Base-by-base conservation (phyloP, 2,888 invertebrate genomes). In the Leucoma salicis region DNA sequence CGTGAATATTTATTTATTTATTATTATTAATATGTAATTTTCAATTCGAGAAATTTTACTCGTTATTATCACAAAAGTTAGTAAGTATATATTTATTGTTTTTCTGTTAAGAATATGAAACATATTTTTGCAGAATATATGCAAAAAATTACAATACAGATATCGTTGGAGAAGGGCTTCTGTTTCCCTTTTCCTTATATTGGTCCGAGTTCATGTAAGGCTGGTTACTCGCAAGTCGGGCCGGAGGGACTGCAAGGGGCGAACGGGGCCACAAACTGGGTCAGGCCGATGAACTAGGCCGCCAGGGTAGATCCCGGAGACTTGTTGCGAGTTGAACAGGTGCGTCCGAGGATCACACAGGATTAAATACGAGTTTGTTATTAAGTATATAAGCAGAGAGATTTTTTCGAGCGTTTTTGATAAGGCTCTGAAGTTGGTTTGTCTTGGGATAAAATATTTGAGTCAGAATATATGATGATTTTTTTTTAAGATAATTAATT, bases 261-360 rank as follows among this genome's bases (percentile, higher is more conserved):
- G 18, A 18, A 27, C 8, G 41, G 40, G 33, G 45, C 46, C 33
- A 40, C 29, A 46, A 71, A 67, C 53, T 71, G 57, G 71, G 74
- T 74, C 74, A 72, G 74, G 74, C 61, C 74, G 63, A 68, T 74
- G 74, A 73, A 72, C 73, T 72, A 64, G 73, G 70, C 52, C 70
- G 69, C 64, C 38, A 44, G 59, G 60, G 57, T 25, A 43, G 39
- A 35, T 50, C 59, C 49, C 58, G 37, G 50, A 52, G 60, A 53
- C 56, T 58, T 65, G 58, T 59, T 59, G 58, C 63, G 56, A 58
- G 43, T 46, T 34, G 56, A 60, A 53, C 60, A 60, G 60, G 60
- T 60, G 60, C 53, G 60, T 44, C 36, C 43, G 43, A 60, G 57
- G 63, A 59, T 63, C 63, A 59, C 53, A 42, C 43, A 42, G 58